phyloP scores from a whole-genome alignment of 2,888 invertebrate genomes.

The Agrilus cyanescens region DNA sequence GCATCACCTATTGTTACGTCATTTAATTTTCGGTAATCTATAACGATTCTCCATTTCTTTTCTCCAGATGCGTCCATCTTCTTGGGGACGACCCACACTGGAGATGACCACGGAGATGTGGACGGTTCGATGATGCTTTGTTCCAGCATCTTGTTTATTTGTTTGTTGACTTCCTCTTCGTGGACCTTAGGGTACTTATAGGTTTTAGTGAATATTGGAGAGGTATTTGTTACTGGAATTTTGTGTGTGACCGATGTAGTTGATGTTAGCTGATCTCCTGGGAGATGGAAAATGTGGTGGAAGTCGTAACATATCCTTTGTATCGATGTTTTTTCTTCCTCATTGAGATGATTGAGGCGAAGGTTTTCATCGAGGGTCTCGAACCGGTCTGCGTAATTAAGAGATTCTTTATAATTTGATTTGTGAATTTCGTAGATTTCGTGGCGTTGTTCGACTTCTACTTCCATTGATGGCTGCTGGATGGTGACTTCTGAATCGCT shows the following conservation, averaged over 20 bases:
- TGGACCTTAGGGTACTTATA: conserved; percentile 27
- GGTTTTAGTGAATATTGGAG: conserved; percentile 23
- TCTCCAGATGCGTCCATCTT: conserved; percentile 16
- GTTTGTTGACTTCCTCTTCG: conserved; percentile 22
- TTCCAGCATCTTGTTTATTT: conserved; percentile 23
- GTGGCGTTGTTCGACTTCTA: too few relatives aligned
- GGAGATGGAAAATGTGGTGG: conserved; percentile 12
- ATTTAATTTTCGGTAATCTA: conserved; percentile 27
- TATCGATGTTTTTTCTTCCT: conserved; percentile 7
- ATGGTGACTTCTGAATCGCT: too few relatives aligned
- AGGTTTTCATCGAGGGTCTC: too few relatives aligned
- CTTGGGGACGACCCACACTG: conserved; percentile 22
- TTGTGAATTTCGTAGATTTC: too few relatives aligned
- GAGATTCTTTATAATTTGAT: too few relatives aligned
- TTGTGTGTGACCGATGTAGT: conserved; percentile 21
- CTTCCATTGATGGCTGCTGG: too few relatives aligned
- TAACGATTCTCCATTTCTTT: conserved; percentile 22
- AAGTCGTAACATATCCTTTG: conserved; percentile 4
- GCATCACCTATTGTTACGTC: conserved; percentile 22
- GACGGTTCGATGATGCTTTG: conserved; percentile 21
- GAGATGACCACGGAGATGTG: conserved; percentile 15
- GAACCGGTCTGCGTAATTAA: too few relatives aligned
- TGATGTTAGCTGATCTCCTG: conserved; percentile 12
- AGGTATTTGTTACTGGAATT: conserved; percentile 20
- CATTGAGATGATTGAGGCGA: conserved; percentile 7